Conservation (phyloP, 2,113 vertebrate genomes). For the Propithecus coquereli region DNA sequence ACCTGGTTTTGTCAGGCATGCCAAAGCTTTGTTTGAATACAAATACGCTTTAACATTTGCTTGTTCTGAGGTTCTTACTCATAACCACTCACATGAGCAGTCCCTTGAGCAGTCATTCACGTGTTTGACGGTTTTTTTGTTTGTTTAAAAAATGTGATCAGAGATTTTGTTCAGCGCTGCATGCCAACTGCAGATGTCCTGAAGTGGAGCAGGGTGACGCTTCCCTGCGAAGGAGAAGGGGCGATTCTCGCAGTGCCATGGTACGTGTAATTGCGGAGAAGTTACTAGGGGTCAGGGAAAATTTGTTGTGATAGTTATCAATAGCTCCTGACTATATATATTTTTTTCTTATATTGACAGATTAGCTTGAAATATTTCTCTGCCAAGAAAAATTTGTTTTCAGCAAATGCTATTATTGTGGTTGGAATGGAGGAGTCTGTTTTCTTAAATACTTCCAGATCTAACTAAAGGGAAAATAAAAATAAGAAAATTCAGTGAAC, state of each 20-base stretch:
- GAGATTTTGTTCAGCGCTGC: not conserved
- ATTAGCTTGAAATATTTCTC: conserved; percentile 19
- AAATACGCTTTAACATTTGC: not conserved
- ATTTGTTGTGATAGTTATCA: not conserved
- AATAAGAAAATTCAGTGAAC: not conserved
- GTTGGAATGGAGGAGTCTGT: not conserved
- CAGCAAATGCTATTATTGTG: not conserved
- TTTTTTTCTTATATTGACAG: not conserved
- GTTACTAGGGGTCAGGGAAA: not conserved
- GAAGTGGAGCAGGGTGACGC: not conserved
- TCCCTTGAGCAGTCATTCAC: not conserved
- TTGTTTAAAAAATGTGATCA: not conserved
- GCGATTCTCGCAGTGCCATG: not conserved
- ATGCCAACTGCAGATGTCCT: not conserved
- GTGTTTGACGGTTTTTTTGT: not conserved
- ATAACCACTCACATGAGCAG: not conserved
- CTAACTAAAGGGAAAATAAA: conserved; percentile 9
- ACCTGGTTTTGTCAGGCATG: not conserved
- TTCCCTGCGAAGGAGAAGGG: not conserved
- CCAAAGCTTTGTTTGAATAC: not conserved
- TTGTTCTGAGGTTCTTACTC: not conserved
- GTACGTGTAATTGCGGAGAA: not conserved
- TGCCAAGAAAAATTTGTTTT: conserved; percentile 22
- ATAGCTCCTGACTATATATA: not conserved
- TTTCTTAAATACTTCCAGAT: conserved; percentile 44